Evolutionary conservation across 64 coral and sea anemone genomes (phyloP), one percentile per base, ranked within the genome.

Genomic region (Porites lutea): DNA sequence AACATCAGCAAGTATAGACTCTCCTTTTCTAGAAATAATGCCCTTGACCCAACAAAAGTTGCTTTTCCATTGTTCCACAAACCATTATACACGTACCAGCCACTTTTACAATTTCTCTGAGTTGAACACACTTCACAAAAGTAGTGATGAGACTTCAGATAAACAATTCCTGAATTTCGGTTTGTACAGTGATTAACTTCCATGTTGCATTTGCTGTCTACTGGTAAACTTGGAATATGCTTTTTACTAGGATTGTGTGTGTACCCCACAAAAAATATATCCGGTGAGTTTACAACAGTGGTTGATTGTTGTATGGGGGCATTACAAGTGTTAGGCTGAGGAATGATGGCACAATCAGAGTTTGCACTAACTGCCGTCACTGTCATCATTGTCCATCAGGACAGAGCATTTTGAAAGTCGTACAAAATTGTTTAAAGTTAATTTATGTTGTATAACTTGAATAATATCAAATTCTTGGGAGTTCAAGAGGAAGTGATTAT

Each of bases 71-170:
- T 74, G 77, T 88, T 88, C 59, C 53, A 59, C 13, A 90, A 43
- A 53, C 88, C 88, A 90, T 90, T 79, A 23, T 90, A 59, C 16
- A 90, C 62, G 82, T 54, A 90, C 88, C 88, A 90, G n/a, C 88
- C 88, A 68, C 20, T 15, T 81, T 80, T 82, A 18, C 1, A 66
- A n/a, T n/a, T 5, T 79, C 55, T 65, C 20, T 79, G 74, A 13
- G 88, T 90, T 21, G 88, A 90, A 6, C 65, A 52, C 0, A 70
- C 49, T 69, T 80, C 88, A 90, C 88, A 90, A 76, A 76, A 82
- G 66, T 71, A 90, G 75, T 90, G 88, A 37, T 69, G 19, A 12
- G 59, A 65, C 58, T 90, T 90, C 8, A 90, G 65, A 82, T 81
- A 90, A 19, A 80, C 76, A 71, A 90, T 90, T 6, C 74, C 88